phyloP scores from a whole-genome alignment of 2,113 vertebrate species.

The Muntiacus muntjak region DNA sequence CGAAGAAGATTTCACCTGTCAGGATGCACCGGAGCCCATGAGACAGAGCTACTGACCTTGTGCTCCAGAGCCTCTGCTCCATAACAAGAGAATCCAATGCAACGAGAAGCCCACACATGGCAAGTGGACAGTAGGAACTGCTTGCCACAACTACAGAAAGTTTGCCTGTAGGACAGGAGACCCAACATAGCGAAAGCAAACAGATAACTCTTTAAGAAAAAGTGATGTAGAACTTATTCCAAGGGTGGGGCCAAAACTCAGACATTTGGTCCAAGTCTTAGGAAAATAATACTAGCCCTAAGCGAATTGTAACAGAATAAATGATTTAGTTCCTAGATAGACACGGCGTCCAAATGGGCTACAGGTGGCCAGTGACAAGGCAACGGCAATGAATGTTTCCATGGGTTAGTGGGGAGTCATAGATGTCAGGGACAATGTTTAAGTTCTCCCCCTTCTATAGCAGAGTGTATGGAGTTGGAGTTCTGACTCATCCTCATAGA shows the following conservation, averaged over 20 bases:
- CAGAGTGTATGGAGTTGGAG: background rate
- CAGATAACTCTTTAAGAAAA: too few species aligned
- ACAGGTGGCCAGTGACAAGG: background rate
- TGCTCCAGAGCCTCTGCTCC: too few species aligned
- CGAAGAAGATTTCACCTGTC: too few species aligned
- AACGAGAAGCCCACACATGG: fast-evolving
- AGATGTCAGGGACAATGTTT: background rate
- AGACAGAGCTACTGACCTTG: too few species aligned
- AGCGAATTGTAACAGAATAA: background rate
- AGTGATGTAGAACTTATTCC: too few species aligned
- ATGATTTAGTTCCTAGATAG: background rate
- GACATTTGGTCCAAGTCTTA: background rate
- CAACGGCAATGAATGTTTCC: background rate
- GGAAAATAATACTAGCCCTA: too few species aligned
- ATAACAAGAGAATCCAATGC: too few species aligned
- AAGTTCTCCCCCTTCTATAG: background rate
- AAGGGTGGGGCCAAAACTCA: background rate
- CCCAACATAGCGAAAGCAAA: too few species aligned
- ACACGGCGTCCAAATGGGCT: background rate
- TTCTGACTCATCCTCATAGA: background rate
- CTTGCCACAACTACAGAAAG: too few species aligned
- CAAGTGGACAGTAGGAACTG: too few species aligned
- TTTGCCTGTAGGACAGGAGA: too few species aligned
- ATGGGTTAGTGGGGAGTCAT: background rate
- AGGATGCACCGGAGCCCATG: background rate